phyloP scores from a whole-genome alignment of 2,797 vertebrate genomes.

The Catharus ustulatus region DNA sequence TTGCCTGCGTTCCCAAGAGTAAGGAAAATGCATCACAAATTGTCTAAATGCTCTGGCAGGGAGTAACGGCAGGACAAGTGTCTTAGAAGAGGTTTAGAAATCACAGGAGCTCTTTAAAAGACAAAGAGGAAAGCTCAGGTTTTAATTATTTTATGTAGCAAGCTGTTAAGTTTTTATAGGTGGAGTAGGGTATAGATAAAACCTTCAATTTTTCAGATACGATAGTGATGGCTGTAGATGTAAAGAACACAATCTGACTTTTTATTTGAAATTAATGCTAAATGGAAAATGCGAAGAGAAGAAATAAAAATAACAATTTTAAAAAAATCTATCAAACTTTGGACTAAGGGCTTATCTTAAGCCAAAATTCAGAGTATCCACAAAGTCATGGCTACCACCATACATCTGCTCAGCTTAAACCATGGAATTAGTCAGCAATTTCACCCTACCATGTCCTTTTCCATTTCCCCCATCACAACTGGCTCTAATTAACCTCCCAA shows the following conservation, averaged over 20 bases:
- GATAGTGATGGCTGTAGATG: background rate
- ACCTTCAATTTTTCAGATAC: background rate
- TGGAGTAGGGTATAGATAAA: background rate
- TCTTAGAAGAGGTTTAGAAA: background rate
- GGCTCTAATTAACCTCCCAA: slow-evolving; percentile 5
- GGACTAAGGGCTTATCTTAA: background rate
- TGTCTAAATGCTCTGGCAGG: slow-evolving; percentile 6
- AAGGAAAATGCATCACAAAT: slow-evolving; percentile 6
- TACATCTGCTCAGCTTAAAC: background rate
- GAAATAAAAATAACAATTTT: background rate
- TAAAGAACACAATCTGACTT: background rate
- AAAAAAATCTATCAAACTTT: background rate
- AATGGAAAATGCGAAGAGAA: background rate
- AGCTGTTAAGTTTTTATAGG: background rate
- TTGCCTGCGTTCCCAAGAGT: background rate
- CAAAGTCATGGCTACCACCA: background rate
- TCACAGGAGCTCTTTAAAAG: background rate
- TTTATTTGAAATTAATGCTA: background rate
- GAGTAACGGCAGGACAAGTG: background rate
- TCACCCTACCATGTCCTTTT: background rate
- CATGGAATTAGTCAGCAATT: background rate
- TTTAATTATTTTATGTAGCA: background rate
- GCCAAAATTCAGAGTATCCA: background rate
- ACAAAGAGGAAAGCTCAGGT: background rate
- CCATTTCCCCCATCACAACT: background rate